Conservation (phyloP, 1,140 invertebrate genomes). For the Orussus abietinus region DNA sequence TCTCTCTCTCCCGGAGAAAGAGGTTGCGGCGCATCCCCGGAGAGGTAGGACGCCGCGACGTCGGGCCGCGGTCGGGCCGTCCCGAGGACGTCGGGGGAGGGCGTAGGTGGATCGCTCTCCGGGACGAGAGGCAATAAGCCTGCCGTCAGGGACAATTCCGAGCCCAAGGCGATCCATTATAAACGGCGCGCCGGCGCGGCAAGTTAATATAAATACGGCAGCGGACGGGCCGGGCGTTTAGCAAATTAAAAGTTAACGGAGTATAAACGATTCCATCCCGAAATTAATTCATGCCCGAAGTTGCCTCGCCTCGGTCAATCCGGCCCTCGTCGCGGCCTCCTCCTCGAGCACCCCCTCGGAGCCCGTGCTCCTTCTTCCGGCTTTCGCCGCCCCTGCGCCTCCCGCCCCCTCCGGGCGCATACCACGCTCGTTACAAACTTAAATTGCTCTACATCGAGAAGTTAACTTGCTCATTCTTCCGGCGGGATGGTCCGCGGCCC, state of each 20-base stretch:
- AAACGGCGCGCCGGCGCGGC: too few relatives aligned
- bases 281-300: conserved; percentile 44
- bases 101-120: background rate
- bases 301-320: conserved; percentile 29
- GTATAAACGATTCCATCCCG: conserved; percentile 38
- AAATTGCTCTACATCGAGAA: conserved; percentile 41
- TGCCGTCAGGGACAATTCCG: conserved; percentile 35
- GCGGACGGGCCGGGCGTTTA: conserved; percentile 23
- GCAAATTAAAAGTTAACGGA: conserved; percentile 45
- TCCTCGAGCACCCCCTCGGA: background rate
- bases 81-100: background rate
- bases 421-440: conserved; percentile 37
- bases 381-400: background rate
- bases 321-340: background rate
- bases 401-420: conserved; percentile 13
- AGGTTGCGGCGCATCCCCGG: too few relatives aligned
- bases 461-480: conserved; percentile 36
- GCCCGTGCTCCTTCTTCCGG: background rate
- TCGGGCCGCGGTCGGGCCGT: too few relatives aligned
- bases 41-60: too few relatives aligned
- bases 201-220: conserved; percentile 27
- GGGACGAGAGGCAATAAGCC: conserved; percentile 26
- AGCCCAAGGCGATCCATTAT: conserved; percentile 31
- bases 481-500: conserved; percentile 10
- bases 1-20: too few relatives aligned